These are phyloP conservation scores for Gyrodactylus salaris DNA, from an alignment of 1,140 invertebrate genomes.

Conservation along the genomic window DNA sequence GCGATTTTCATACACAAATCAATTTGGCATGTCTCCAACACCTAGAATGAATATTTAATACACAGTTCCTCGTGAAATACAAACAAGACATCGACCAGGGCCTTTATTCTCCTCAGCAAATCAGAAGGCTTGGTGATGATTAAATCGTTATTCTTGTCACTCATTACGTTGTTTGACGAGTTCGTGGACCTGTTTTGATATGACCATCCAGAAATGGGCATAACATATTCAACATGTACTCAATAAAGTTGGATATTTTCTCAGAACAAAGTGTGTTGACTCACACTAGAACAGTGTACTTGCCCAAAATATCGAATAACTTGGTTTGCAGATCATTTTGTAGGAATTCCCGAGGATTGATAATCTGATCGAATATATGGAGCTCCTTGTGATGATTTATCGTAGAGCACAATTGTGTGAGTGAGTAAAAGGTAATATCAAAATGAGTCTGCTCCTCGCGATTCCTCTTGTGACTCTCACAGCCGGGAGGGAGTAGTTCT, in stretches of 20 bases:
- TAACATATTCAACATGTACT: no score
- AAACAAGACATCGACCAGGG: slow-evolving; percentile 91
- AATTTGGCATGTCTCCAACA: no score
- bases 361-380: slow-evolving; percentile 91
- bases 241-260: no score
- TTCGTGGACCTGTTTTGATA: slow-evolving; percentile 9
- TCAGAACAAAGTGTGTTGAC: slow-evolving; percentile 7
- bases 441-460: slow-evolving; percentile 73
- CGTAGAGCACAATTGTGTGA: slow-evolving; percentile 77
- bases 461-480: slow-evolving; percentile 68
- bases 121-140: slow-evolving; percentile 84
- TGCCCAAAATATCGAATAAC: slow-evolving; percentile 7
- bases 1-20: no score
- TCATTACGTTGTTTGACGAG: slow-evolving; percentile 26
- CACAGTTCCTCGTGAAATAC: no score
- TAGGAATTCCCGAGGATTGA: slow-evolving; percentile 80
- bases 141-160: neutral
- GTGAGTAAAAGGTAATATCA: slow-evolving; percentile 90
- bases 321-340: slow-evolving; percentile 4
- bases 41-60: no score
- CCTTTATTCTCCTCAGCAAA: slow-evolving; percentile 54
- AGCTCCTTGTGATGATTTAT: slow-evolving; percentile 84
- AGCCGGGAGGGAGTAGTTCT: slow-evolving; percentile 22
- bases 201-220: no score
- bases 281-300: slow-evolving; percentile 4